Percentiles rank a stretch among this genome's conserved stretches.
phyloP scores from a whole-genome alignment of 2,113 vertebrate genomes.

The Aphelocoma coerulescens region DNA sequence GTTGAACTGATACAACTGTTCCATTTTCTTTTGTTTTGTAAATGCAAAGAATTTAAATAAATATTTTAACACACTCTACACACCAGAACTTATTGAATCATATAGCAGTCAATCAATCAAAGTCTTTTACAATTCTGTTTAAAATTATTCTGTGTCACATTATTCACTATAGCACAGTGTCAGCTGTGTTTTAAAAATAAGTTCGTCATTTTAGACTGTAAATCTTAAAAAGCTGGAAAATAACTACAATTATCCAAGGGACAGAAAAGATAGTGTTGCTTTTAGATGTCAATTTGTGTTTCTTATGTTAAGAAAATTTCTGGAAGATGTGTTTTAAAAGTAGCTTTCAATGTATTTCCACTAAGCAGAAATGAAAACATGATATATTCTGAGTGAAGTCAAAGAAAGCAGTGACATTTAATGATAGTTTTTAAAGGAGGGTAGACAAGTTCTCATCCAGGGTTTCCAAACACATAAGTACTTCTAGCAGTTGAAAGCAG shows the following conservation, averaged over 20 bases:
- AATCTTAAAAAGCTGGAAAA: background rate
- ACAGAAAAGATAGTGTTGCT: background rate
- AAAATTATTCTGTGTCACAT: background rate
- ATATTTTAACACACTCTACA: background rate
- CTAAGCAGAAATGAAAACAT: background rate
- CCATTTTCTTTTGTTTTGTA: background rate
- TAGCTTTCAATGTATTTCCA: background rate
- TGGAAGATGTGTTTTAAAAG: background rate
- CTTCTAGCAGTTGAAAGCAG: constrained; percentile 36
- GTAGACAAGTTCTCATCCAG: constrained; percentile 20
- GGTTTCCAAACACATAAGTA: background rate
- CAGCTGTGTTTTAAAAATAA: background rate
- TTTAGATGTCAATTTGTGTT: background rate
- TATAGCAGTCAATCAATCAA: background rate
- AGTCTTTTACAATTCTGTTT: background rate
- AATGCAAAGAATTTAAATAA: background rate
- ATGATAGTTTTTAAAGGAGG: constrained; percentile 12
- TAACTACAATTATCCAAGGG: background rate
- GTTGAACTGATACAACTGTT: background rate
- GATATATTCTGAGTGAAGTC: background rate
- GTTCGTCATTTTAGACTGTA: background rate
- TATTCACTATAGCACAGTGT: background rate
- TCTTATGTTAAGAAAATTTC: background rate
- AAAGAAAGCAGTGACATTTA: constrained; percentile 15
- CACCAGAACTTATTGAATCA: background rate